Evolutionary conservation across 2,797 vertebrate species (phyloP).

Genomic region (Artibeus jamaicensis): DNA sequence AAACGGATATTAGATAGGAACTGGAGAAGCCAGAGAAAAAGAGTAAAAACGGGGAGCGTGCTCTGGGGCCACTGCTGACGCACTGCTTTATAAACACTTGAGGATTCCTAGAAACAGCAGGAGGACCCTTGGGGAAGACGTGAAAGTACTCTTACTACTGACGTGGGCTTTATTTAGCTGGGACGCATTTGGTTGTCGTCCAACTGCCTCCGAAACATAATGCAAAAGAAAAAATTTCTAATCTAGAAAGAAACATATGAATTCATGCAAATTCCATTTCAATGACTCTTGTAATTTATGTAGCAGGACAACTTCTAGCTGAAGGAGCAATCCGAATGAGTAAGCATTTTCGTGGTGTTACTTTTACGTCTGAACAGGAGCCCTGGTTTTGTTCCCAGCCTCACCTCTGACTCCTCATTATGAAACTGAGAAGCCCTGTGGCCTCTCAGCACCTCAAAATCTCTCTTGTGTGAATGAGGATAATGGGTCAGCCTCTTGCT

Average conservation of each 20-base stretch:
- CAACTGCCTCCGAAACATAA: neutral
- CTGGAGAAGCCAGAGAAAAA: neutral
- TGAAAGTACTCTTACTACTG: neutral
- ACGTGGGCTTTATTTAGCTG: neutral
- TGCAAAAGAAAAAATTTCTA: neutral
- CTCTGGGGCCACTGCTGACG: neutral
- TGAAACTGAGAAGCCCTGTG: slow-evolving; percentile 73
- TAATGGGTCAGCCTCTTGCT: slow-evolving; percentile 73
- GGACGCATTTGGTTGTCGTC: neutral
- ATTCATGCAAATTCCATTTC: slow-evolving; percentile 31
- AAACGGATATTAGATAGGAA: neutral
- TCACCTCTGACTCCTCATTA: slow-evolving; percentile 71
- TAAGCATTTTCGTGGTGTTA: slow-evolving; percentile 27
- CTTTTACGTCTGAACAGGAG: slow-evolving; percentile 25
- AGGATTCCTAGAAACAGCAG: neutral
- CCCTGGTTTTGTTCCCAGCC: slow-evolving; percentile 60
- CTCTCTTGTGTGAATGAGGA: slow-evolving; percentile 70
- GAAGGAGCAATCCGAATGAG: slow-evolving; percentile 23
- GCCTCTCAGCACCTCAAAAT: slow-evolving; percentile 61
- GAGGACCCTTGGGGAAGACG: neutral
- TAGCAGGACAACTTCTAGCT: slow-evolving; percentile 15
- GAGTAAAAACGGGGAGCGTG: neutral
- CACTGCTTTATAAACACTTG: neutral
- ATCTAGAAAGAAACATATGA: neutral
- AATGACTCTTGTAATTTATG: slow-evolving; percentile 33